Base-by-base conservation (phyloP, 2,888 invertebrate species). In the Drosophila rubida region DNA sequence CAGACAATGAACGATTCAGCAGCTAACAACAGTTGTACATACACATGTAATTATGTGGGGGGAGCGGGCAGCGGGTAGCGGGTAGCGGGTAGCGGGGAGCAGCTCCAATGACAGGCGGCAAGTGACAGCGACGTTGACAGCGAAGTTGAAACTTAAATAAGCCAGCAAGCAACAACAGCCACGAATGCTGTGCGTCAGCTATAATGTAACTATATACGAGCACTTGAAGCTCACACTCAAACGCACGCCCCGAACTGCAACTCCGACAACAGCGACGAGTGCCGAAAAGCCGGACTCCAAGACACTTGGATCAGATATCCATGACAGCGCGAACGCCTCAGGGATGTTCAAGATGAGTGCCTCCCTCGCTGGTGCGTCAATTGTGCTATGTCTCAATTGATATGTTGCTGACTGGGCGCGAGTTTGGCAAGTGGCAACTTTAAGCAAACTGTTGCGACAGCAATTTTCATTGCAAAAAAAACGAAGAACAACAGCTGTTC, bases 101-200 rank as follows among this genome's bases (percentile, higher is more conserved):
- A 58, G 58, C 50, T 74, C 61, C 75, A 59, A 57, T 70, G 66
- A 64, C 75, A 75, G 60, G 30, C 60, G 48, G 35, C 42, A 44
- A 44, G 45, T 35, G 41, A 50, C 55, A 39, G 23, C 5, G 23
- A 32, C 32, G 41, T 48, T 23, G 54, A 59, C 68, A 65, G 54
- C 50, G 57, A 75, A 80, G 73, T 73, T 79, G 73, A 85, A 79
- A 82, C 73, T 85, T 74, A 80, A 85, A 74, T 76, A 76, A 76
- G 61, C 37, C 65, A 67, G 46, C 63, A 65, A 67, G 46, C 63
- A 65, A 46, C 45, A 69, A 51, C 59, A 61, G 44, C 45, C 65
- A 5, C 46, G 39, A 7, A 58, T 51, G 48, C 48, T 62, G 48
- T 73, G 49, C 62, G 55, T 16, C 69, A 60, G 51, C 61, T 41